Evolutionary conservation across 2,888 invertebrate species (phyloP), one percentile per base, ranked within the genome.

Genomic region (Anodontia alba): DNA sequence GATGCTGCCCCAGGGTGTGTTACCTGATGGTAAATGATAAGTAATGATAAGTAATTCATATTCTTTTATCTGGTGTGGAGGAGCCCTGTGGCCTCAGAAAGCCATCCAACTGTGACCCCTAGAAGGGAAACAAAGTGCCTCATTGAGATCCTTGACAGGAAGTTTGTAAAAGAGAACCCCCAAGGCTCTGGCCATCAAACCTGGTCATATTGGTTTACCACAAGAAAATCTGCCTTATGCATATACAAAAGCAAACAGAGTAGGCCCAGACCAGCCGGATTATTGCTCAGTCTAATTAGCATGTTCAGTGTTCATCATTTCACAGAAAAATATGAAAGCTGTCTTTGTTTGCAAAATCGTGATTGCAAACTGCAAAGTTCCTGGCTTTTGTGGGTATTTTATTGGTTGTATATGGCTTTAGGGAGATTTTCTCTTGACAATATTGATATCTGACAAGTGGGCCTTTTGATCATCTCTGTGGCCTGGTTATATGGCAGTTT

Each of bases 21-120:
- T n/a, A 62, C 33, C 26, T 62, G 29, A 62, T 62, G 62, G 33
- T 62, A 62, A 62, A 33, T 62, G 12, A 33, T 62, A n/a, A n/a
- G n/a, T n/a, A n/a, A n/a, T n/a, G n/a, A n/a, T n/a, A n/a, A n/a
- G n/a, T n/a, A 57, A 57, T 57, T 57, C 23, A 26, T 17, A 29
- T 10, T 23, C 57, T 26, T 57, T 57, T 57, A 62, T 62, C 62
- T 62, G n/a, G 33, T 62, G 33, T 31, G 5, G 33, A 23, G 20
- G 23, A 20, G 1, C 33, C 62, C 62, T 62, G 33, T 62, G 62
- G 62, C 62, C 33, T 3, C 33, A 62, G 62, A 62, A 31, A 33
- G 62, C 7, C 31, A 62, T 62, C 62, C 62, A 62, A 33, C 33
- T 33, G 62, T 62, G 33, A 33, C 62, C 33, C 62, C 33, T 31